These are phyloP conservation scores for Ceratotherium simum DNA, from an alignment of 2,113 vertebrate genomes.

Conservation along the genomic window DNA sequence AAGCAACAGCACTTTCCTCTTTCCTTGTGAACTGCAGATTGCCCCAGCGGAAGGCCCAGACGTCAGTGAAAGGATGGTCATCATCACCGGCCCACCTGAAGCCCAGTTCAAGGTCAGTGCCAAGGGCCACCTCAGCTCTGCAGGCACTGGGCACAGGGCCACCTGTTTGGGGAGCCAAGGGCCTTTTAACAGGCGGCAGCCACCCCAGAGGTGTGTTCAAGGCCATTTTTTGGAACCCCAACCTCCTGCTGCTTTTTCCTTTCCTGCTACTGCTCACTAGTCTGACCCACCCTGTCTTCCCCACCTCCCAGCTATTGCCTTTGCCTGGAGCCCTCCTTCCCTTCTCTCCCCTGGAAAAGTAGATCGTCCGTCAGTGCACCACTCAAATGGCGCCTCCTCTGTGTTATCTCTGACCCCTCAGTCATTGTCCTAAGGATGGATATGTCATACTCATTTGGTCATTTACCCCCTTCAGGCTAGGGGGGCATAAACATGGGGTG, in stretches of 20 bases:
- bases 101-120: constrained; percentile 96
- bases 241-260: background rate
- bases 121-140: background rate
- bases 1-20: background rate
- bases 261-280: background rate
- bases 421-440: background rate
- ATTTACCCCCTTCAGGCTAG: accelerated
- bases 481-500: too few relatives aligned
- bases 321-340: background rate
- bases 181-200: background rate
- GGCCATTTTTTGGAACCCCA: background rate
- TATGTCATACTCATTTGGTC: background rate
- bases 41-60: constrained; percentile 95
- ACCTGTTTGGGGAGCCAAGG: background rate
- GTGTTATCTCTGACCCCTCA: too few relatives aligned
- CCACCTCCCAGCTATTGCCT: background rate
- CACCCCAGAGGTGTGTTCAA: background rate
- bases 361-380: accelerated
- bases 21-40: constrained; percentile 84
- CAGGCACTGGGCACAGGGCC: background rate
- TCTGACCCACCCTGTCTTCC: too few relatives aligned
- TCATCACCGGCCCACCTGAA: constrained; percentile 96
- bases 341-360: background rate
- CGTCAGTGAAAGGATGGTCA: constrained; percentile 94
- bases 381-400: too few relatives aligned